Percentiles rank a stretch among this genome's conserved stretches.
Evolutionary conservation across 2,113 vertebrate species (phyloP).

Genomic region (Eonycteris spelaea): DNA sequence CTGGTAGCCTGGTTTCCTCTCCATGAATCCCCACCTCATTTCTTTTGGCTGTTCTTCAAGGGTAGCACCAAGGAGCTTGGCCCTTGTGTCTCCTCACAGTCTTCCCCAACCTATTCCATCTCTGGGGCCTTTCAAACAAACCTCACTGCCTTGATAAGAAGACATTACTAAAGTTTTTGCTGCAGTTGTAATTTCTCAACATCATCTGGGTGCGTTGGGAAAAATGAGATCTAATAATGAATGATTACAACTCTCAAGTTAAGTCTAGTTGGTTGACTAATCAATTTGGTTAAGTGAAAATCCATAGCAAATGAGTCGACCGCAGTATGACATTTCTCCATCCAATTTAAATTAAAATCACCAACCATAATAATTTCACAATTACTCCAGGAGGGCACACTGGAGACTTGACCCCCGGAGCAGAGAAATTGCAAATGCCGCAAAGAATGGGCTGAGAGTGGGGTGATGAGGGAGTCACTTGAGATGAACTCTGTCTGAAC

Average conservation of each 20-base stretch:
- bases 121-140: neutral
- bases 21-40: neutral
- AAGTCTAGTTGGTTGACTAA: conserved; percentile 90
- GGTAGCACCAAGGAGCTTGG: neutral
- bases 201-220: conserved; percentile 71
- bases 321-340: conserved; percentile 86
- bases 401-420: conserved; percentile 82
- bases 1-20: neutral
- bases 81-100: neutral
- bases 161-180: conserved; percentile 41
- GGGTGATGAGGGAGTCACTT: conserved; percentile 49
- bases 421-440: conserved; percentile 82
- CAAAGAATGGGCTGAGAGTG: conserved; percentile 53
- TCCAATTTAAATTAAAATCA: conserved; percentile 89
- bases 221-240: conserved; percentile 89
- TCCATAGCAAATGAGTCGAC: conserved; percentile 89
- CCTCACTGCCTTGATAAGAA: neutral
- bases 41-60: neutral
- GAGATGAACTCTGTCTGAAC: conserved; percentile 65
- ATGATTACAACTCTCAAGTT: conserved; percentile 88
- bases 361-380: conserved; percentile 86
- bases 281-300: conserved; percentile 92
- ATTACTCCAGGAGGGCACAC: conserved; percentile 82
- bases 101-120: neutral
- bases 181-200: conserved; percentile 78